Evolutionary conservation across 2,113 vertebrate genomes (phyloP), one percentile per base, ranked within the genome.

Genomic region (Amia ocellicauda): DNA sequence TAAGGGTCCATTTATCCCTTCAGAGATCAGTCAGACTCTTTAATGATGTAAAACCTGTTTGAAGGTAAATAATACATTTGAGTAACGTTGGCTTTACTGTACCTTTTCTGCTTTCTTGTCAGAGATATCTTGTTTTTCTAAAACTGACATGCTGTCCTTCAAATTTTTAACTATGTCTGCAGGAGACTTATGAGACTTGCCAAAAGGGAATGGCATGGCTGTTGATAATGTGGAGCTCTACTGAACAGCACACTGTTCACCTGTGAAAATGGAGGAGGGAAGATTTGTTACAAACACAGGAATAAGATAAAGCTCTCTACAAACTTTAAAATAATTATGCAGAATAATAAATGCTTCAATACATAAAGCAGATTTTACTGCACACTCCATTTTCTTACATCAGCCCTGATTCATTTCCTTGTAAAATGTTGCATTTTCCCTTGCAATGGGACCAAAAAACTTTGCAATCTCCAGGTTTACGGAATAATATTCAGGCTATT

Each of bases 121-220:
- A 4, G 93, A 95, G 75, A 95, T 93, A 78, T 95, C 93, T 60
- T 95, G 92, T 74, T 94, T 96, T 83, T 97, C 94, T 51, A 97
- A 84, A 70, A 97, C 91, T 0, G 92, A 89, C 93, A 98, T 96
- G 79, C 90, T 96, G 77, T 98, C 95, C 84, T 97, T 98, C 64
- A 98, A 83, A 82, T 96, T 96, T 84, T 95, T 96, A 85, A 98
- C 94, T 63, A 97, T 97, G 88, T 98, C 95, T 75, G 93, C 95
- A 19, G 95, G 95, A 74, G 94, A 95, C 86, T 98, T 98, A 89
- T 98, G 94, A 64, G 94, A 97, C 85, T 97, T 97, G 80, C 93
- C 95, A 63, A 97, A 97, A 1, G 93, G 95, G 88, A 97, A 98
- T 74, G 96, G 95, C 95, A 97, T 98, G 91, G 76, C 81, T 87